A percentile compares a stretch with the other conserved stretches of the same genome.
Conservation (phyloP, 2,888 invertebrate genomes). For the Lordiphosa andalusiaca region DNA sequence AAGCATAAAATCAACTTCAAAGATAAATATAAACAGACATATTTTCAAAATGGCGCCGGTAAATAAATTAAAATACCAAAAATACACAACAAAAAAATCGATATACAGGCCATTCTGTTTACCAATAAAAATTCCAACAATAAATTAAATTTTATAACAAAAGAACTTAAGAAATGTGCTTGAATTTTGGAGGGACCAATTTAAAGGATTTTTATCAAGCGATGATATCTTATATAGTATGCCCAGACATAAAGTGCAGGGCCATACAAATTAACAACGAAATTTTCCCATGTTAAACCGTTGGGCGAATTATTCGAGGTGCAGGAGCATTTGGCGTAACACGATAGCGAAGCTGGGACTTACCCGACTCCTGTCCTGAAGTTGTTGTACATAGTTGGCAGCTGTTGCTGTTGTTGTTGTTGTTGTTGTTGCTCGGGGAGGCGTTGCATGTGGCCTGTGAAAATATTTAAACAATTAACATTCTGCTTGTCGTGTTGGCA, state of each 20-base stretch:
- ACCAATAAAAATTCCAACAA: slow-evolving; percentile 33
- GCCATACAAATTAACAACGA: slow-evolving; percentile 24
- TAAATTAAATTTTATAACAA: slow-evolving; percentile 30
- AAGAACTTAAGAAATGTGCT: slow-evolving; percentile 17
- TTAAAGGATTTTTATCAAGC: slow-evolving; percentile 26
- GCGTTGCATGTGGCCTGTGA: slow-evolving; percentile 33
- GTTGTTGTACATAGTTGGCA: slow-evolving; percentile 8
- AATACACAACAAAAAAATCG: slow-evolving; percentile 11
- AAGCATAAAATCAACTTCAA: slow-evolving; percentile 28
- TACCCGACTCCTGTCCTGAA: background rate
- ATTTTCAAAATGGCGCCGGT: slow-evolving; percentile 15
- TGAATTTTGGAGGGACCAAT: slow-evolving; percentile 14
- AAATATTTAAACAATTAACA: slow-evolving; percentile 56
- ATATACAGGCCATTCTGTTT: slow-evolving; percentile 34
- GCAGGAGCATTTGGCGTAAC: slow-evolving; percentile 3
- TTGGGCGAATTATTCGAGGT: slow-evolving; percentile 11
- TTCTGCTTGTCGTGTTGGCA: slow-evolving; percentile 35
- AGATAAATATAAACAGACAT: slow-evolving; percentile 9
- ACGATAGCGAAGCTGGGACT: slow-evolving; percentile 5
- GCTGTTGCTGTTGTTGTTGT: slow-evolving; percentile 28
- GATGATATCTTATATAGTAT: background rate
- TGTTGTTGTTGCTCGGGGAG: slow-evolving; percentile 5
- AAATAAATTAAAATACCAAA: slow-evolving; percentile 20
- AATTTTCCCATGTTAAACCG: slow-evolving; percentile 10
- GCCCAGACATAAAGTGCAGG: slow-evolving; percentile 4